Evolutionary conservation across 2,797 vertebrate genomes (phyloP), one percentile per base, ranked within the genome.

Genomic region (Poecile montanus): DNA sequence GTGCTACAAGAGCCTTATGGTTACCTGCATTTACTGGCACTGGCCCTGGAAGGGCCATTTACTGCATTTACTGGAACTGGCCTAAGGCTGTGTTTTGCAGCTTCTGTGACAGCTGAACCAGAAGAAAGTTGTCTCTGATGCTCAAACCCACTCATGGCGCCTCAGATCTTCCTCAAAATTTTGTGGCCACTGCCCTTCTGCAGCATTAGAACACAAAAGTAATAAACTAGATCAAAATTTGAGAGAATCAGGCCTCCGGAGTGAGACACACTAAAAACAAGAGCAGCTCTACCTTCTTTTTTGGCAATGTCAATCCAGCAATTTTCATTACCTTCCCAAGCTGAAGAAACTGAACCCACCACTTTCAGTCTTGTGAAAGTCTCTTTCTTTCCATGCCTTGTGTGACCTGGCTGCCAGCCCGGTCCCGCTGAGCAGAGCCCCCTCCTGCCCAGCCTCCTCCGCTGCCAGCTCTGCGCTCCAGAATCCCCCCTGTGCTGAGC

Each of bases 401-500:
- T 90, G 79, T 6, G 7, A 8, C 38, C 67, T 93, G 95, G 95
- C 93, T 40, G 61, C 7, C 27, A 20, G 76, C 91, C 92, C 0
- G 0, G 42, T 60, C 60, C 66, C 0, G 7, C 87, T 67, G 74
- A 1, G 8, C 81, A 38, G 32, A 80, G 61, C 77, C 48, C 58
- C 57, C 26, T 16, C 34, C 50, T 75, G 50, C 56, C 75, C 7
- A 0, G 74, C 73, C 71, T 90, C 22, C 50, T 84, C 29, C 11
- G 0, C 3, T 0, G 0, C 50, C 14, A 15, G 63, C 68, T 51
- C 32, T 9, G 38, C 0, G 0, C 56, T 45, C 66, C 84, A 81
- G 66, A 32, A 30, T 19, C n/a, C 57, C 68, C 81, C 34, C 58
- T 30, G 10, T 47, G 71, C 85, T 30, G 25, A n/a, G 34, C 2